Base-by-base conservation (phyloP, 37 sponge, comb jelly and placozoan genomes). In the Chondrilla cf. caribensis region DNA sequence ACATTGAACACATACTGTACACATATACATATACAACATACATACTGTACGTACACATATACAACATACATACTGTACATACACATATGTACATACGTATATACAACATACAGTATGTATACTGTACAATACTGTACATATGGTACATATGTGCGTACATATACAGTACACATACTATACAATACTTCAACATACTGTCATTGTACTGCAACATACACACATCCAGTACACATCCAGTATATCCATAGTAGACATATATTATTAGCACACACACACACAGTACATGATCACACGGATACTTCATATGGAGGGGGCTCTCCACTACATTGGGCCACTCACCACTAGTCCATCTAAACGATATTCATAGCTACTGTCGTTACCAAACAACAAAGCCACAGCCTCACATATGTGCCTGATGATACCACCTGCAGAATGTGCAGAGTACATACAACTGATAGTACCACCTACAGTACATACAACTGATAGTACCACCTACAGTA, bases 311-410 rank as follows among this genome's bases (percentile, higher is more conserved):
- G 17, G 57, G 57, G 17, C 11, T 55, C 17, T 55, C 57, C n/a
- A n/a, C n/a, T n/a, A 55, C 11, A 55, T 55, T 55, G 17, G 57
- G 17, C 57, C 37, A 73, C 76, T 8, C 44, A 73, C 76, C 44
- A 40, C 76, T 22, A 73, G 40, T 40, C 76, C 76, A 73, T 73
- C 76, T 73, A 73, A 39, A 7, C 76, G 44, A 40, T 39, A 73
- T 25, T 73, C 76, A 73, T 73, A 73, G 76, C 76, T 73, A 25
- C 76, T 73, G 44, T 73, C 76, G 6, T 42, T 42, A 21, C 76
- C 41, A 38, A 73, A 73, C 44, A 73, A 73, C 44, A 42, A 73
- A 38, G 76, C 76, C 41, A 73, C 76, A 2, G 41, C 76, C 24
- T 73, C 76, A 42, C 76, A 73, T 11, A 73, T 73, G 22, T 73